Evolutionary conservation across 2,888 invertebrate species (phyloP).

Genomic region (Harpalus rufipes): DNA sequence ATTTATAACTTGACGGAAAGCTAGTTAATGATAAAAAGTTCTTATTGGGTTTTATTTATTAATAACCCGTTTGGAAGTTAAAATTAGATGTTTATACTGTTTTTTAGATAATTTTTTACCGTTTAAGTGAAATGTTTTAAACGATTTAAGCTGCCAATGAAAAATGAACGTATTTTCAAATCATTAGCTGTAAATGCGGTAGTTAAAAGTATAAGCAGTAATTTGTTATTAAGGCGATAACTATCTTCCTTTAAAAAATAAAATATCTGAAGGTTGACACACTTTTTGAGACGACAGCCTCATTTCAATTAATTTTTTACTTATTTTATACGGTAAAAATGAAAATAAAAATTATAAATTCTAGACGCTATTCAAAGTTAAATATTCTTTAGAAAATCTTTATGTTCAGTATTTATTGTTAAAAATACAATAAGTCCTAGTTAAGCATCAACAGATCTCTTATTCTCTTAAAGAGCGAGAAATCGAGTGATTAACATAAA

Average conservation of each 20-base stretch:
- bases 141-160: background rate
- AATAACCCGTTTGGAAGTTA: constrained; percentile 13
- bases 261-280: background rate
- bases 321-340: background rate
- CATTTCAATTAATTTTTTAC: background rate
- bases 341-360: background rate
- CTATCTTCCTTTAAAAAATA: background rate
- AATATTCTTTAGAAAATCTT: too few species aligned
- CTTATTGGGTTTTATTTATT: constrained; percentile 25
- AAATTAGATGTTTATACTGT: constrained; percentile 23
- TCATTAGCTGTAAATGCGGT: background rate
- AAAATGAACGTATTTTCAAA: background rate
- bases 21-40: constrained; percentile 11
- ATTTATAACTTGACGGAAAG: constrained; percentile 20
- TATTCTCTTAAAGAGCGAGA: too few species aligned
- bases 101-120: background rate
- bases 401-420: too few species aligned
- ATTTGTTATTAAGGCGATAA: background rate
- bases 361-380: too few species aligned
- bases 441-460: too few species aligned
- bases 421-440: too few species aligned
- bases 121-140: background rate
- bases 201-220: background rate
- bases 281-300: background rate
- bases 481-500: too few species aligned